Conservation (phyloP, 2,113 vertebrate species). For the Dasypus novemcinctus region DNA sequence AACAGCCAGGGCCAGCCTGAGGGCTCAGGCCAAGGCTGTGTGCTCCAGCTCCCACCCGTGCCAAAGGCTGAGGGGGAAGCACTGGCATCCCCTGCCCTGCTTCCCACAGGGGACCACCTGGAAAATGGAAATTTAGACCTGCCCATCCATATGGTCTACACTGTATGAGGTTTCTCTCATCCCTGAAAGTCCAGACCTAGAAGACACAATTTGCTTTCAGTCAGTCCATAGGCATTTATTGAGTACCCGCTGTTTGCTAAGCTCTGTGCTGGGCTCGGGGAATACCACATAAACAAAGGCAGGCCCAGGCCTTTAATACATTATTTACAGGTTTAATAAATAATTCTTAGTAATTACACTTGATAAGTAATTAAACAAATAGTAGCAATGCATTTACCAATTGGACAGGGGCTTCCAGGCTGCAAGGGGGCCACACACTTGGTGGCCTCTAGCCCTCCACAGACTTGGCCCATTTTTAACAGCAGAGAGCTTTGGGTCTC, state of each 20-base stretch:
- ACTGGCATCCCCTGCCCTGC: neutral
- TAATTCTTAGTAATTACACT: neutral
- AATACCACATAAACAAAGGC: neutral
- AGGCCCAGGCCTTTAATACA: neutral
- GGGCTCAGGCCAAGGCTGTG: no score
- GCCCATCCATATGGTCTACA: neutral
- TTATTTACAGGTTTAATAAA: neutral
- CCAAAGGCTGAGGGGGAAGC: neutral
- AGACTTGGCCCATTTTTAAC: neutral
- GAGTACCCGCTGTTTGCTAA: neutral
- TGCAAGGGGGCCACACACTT: accelerated
- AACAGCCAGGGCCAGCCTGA: accelerated
- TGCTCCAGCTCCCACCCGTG: accelerated
- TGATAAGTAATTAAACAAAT: neutral
- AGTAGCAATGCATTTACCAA: neutral
- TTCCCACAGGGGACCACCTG: neutral
- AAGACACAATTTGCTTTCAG: neutral
- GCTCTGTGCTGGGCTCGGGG: accelerated
- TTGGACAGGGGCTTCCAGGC: neutral
- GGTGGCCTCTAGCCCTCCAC: neutral
- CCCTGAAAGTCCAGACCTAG: neutral
- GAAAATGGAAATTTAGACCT: neutral
- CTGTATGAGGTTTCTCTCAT: neutral
- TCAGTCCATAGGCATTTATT: neutral
- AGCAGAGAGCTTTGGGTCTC: neutral